Evolutionary conservation across 2,113 vertebrate species (phyloP).

Genomic region (Centrocercus urophasianus): DNA sequence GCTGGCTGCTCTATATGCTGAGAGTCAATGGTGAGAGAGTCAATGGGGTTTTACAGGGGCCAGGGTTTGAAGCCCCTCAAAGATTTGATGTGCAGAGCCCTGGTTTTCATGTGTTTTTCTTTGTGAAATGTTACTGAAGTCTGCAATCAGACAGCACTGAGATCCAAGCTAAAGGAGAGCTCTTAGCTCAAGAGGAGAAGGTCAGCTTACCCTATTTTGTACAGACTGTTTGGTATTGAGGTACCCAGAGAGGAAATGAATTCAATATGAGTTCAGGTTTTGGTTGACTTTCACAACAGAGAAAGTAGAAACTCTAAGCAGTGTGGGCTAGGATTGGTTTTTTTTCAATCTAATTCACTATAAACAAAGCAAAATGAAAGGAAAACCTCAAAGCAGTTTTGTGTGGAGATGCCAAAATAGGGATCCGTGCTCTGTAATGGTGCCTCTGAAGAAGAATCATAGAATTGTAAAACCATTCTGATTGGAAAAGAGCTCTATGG

Average conservation of each 20-base stretch:
- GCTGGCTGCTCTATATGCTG: background rate
- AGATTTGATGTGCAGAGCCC: background rate
- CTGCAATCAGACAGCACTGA: background rate
- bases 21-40: background rate
- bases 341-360: background rate
- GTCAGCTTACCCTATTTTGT: background rate
- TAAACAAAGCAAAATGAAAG: background rate
- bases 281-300: background rate
- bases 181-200: background rate
- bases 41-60: background rate
- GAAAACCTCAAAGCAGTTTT: background rate
- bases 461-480: background rate
- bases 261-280: slow-evolving; percentile 32
- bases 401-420: background rate
- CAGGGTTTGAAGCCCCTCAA: background rate
- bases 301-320: background rate
- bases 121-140: background rate
- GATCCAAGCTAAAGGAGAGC: background rate
- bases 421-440: background rate
- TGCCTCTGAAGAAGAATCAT: background rate
- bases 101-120: background rate
- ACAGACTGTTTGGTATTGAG: background rate
- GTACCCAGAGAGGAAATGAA: background rate
- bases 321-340: background rate
- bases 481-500: too few relatives aligned